phyloP scores from a whole-genome alignment of 1,140 invertebrate genomes.

The Pygmarrhopalites habei region DNA sequence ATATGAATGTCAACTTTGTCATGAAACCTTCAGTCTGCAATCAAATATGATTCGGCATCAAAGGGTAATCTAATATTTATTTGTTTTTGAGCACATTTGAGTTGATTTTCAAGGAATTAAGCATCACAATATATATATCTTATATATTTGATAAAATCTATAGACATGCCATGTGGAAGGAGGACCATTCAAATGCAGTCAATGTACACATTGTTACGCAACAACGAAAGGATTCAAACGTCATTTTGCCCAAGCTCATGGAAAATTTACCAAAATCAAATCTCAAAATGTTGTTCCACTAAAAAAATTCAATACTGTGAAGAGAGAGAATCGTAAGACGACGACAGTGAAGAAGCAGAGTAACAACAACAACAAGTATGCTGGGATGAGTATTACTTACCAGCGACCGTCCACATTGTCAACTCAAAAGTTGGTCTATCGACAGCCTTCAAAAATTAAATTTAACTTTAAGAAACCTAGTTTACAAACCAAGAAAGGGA shows the following conservation, averaged over 20 bases:
- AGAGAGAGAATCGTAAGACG: background rate
- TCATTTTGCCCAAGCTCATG: slow-evolving; percentile 1
- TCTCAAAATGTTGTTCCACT: background rate
- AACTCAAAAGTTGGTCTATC: background rate
- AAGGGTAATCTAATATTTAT: background rate
- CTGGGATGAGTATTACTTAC: too few relatives aligned
- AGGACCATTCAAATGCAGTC: slow-evolving; percentile 1
- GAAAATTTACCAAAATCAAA: background rate
- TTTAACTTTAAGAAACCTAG: background rate
- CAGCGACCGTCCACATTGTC: background rate
- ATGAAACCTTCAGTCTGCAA: too few relatives aligned
- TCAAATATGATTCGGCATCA: slow-evolving; percentile 12
- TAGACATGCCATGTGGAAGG: slow-evolving; percentile 4
- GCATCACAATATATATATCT: background rate
- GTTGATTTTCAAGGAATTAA: background rate
- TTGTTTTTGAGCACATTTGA: background rate
- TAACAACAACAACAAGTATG: background rate
- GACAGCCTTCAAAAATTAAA: background rate
- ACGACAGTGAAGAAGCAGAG: background rate
- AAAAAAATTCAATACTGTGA: background rate
- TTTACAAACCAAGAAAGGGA: background rate
- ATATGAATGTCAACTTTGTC: too few relatives aligned
- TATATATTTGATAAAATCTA: background rate
- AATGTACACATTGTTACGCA: slow-evolving; percentile 10
- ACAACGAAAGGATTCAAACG: background rate